Base-by-base conservation (phyloP, 2,797 vertebrate species). In the Falco concolor region DNA sequence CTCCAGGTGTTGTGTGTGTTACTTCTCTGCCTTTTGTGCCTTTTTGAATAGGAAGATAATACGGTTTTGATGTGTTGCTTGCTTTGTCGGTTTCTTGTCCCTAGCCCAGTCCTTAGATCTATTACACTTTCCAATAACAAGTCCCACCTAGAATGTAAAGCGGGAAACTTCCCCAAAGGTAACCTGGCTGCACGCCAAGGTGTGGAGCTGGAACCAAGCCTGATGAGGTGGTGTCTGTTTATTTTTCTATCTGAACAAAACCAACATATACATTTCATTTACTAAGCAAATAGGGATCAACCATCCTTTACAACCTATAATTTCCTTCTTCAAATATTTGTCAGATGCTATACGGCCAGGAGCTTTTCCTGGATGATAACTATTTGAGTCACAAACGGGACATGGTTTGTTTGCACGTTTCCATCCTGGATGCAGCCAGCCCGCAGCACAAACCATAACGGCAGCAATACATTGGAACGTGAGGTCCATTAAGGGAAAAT, bases 271-370 rank as follows among this genome's bases (percentile, higher is more conserved):
- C 30, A 52, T 67, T 78, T 74, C 73, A 92, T 93, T 88, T 93
- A n/a, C 67, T 68, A 74, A 27, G 36, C 38, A 96, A 90, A 32
- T 14, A 67, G 0, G 19, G 45, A 53, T 49, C 74, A 85, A 49
- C 44, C 59, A 81, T 63, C n/a, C 89, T 92, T 70, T 77, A 52
- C 59, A 76, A 81, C 30, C 89, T 49, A 20, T 22, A 25, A 92
- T 93, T 97, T 96, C 61, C 73, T 79, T 78, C 40, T 36, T 74
- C 77, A 94, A 96, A 64, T 87, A 85, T 69, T 93, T 91, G 49
- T 8, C 61, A 28, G 75, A 32, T 34, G 74, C 34, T 85, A 4
- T 19, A 40, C 32, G 83, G 60, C 74, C 57, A 78, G 83, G 56
- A 88, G 53, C 34, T 75, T 67, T 74, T 53, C 10, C 25, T 0